Conservation (phyloP, 2,113 vertebrate genomes). For the Eonycteris spelaea region DNA sequence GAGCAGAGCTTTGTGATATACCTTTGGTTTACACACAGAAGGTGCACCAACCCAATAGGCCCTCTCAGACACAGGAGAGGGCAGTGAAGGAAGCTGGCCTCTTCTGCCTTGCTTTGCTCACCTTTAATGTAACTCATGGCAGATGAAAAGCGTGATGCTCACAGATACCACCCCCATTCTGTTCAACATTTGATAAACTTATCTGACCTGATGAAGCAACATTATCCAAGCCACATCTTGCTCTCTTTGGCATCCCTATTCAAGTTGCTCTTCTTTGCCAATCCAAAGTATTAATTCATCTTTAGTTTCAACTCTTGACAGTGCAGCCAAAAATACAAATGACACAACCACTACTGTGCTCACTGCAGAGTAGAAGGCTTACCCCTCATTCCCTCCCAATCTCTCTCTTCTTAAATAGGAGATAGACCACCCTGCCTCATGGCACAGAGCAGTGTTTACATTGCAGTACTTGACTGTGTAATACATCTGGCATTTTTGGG, state of each 20-base stretch:
- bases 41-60: neutral
- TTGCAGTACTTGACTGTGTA: conserved; percentile 98
- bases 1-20: neutral
- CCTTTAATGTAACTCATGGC: conserved; percentile 39
- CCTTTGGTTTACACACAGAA: conserved; percentile 21
- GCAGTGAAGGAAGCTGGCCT: neutral
- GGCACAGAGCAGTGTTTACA: conserved; percentile 98
- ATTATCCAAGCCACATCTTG: conserved; percentile 77
- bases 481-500: conserved; percentile 99
- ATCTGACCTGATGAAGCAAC: conserved; percentile 65
- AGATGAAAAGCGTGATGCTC: neutral
- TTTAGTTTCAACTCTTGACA: conserved; percentile 79
- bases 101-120: conserved; percentile 18
- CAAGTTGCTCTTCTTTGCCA: conserved; percentile 78
- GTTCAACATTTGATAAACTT: conserved; percentile 51
- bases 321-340: conserved; percentile 86
- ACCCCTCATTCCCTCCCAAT: conserved; percentile 36
- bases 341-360: conserved; percentile 88
- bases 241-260: conserved; percentile 72
- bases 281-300: conserved; percentile 80
- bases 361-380: conserved; percentile 68
- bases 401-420: conserved; percentile 76
- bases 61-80: conserved; percentile 48
- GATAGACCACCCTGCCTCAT: conserved; percentile 97
- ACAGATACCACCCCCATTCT: neutral